phyloP scores from a whole-genome alignment of 2,797 vertebrate species.

The Chanos chanos region DNA sequence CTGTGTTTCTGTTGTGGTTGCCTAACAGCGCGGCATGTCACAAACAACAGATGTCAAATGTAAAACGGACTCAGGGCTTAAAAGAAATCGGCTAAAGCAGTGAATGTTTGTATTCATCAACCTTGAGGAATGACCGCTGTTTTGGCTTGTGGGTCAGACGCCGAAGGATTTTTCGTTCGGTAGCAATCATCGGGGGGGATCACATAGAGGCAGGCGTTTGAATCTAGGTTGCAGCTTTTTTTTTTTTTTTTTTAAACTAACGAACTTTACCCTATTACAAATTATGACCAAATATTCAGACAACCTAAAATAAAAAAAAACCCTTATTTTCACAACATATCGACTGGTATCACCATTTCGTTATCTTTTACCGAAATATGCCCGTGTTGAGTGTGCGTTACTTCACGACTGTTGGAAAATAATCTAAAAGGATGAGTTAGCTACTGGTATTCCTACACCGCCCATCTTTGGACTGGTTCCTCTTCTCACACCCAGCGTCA shows the following conservation, averaged over 20 bases:
- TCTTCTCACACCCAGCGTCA: constrained; percentile 35
- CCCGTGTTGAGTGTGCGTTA: too few relatives aligned
- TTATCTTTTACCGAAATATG: too few relatives aligned
- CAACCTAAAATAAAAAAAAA: background rate
- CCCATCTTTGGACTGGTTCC: constrained; percentile 27
- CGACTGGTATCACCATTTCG: too few relatives aligned
- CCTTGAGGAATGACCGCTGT: constrained; percentile 33
- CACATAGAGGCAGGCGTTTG: constrained; percentile 49
- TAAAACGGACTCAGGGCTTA: constrained; percentile 41
- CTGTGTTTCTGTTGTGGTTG: constrained; percentile 38
- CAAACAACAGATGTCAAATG: constrained; percentile 48
- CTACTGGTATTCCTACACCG: constrained; percentile 28
- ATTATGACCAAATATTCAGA: constrained; percentile 44
- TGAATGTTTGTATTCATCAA: constrained; percentile 29
- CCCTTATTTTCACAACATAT: background rate
- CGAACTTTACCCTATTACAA: constrained; percentile 37
- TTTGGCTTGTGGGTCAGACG: constrained; percentile 21
- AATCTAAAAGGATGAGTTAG: constrained; percentile 17
- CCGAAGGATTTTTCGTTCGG: constrained; percentile 38
- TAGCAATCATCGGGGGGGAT: constrained; percentile 42
- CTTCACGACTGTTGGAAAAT: constrained; percentile 6
- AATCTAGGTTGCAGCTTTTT: constrained; percentile 43
- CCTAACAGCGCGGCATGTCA: constrained; percentile 39
- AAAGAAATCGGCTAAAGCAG: constrained; percentile 43
- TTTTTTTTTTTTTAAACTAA: constrained; percentile 43